phyloP scores from a whole-genome alignment of 2,888 invertebrate species.

The Aphrophora alni region DNA sequence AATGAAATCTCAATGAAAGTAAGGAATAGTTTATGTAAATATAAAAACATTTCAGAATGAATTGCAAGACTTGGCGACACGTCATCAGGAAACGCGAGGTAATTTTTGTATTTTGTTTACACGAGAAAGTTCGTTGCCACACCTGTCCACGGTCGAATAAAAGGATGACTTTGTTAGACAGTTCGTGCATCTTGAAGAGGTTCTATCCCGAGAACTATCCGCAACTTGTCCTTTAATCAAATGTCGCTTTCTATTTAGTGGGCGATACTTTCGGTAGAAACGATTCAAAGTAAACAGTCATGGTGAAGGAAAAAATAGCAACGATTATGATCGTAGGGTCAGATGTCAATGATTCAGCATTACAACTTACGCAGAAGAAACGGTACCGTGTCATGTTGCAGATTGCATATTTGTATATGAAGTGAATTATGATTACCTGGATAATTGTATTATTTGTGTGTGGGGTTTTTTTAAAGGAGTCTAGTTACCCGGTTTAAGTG shows the following conservation, averaged over 20 bases:
- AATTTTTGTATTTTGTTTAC: neutral
- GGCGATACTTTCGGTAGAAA: neutral
- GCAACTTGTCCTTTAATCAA: neutral
- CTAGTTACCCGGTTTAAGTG: too few relatives aligned
- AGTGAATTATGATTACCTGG: too few relatives aligned
- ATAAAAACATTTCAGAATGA: neutral
- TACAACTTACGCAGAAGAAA: neutral
- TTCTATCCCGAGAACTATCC: neutral
- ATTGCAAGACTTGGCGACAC: neutral
- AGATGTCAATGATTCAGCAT: conserved; percentile 24
- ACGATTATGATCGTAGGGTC: conserved; percentile 7
- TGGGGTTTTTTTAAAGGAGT: too few relatives aligned
- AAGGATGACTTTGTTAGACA: neutral
- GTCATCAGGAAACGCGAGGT: neutral
- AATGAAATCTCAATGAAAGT: neutral
- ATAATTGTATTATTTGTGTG: too few relatives aligned
- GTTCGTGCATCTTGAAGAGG: neutral
- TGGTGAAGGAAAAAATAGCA: conserved; percentile 13
- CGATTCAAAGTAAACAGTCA: conserved; percentile 23
- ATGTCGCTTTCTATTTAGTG: neutral
- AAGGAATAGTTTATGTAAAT: neutral
- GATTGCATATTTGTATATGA: neutral
- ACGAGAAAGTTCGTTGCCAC: conserved; percentile 14
- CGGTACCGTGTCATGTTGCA: neutral
- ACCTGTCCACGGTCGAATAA: neutral